A percentile compares a stretch with the other conserved stretches of the same genome.
Conservation (phyloP, 2,888 invertebrate genomes). For the Ditylenchus weischeri region DNA sequence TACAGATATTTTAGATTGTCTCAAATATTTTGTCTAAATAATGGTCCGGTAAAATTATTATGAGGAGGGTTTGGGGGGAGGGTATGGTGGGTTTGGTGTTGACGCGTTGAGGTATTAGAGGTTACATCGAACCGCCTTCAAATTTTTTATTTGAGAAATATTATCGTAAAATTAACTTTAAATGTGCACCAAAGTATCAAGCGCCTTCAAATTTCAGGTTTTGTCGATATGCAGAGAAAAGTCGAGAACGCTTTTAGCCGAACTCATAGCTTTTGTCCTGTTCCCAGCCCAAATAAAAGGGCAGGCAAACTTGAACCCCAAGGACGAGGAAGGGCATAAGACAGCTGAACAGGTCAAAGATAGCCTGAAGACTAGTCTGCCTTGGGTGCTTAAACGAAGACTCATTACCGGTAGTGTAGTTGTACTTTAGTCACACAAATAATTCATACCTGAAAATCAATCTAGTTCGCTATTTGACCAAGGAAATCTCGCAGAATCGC, state of each 20-base stretch:
- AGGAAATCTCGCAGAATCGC: slow-evolving; percentile 22
- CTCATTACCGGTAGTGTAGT: slow-evolving; percentile 15
- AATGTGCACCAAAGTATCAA: too few species aligned
- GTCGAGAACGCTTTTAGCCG: slow-evolving; percentile 41
- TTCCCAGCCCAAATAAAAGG: slow-evolving; percentile 42
- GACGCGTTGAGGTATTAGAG: too few species aligned
- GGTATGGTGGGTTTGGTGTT: too few species aligned
- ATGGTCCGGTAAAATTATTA: too few species aligned
- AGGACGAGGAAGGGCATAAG: neutral
- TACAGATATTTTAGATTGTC: too few species aligned
- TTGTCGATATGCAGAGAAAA: slow-evolving; percentile 35
- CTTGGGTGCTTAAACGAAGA: slow-evolving; percentile 26
- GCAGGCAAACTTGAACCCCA: neutral
- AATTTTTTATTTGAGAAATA: too few species aligned
- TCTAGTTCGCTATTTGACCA: slow-evolving; percentile 22
- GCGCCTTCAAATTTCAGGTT: slow-evolving; percentile 16
- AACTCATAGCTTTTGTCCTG: slow-evolving; percentile 49
- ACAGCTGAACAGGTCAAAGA: neutral
- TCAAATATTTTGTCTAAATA: too few species aligned
- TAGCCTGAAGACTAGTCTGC: neutral
- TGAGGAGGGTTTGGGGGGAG: too few species aligned
- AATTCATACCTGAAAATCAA: too few species aligned
- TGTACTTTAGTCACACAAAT: neutral
- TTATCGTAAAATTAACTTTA: too few species aligned
- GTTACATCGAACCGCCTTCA: too few species aligned